Percentiles rank a stretch among this genome's conserved stretches.
Evolutionary conservation across 2,113 vertebrate genomes (phyloP).

Genomic region (Pelusios castaneus): DNA sequence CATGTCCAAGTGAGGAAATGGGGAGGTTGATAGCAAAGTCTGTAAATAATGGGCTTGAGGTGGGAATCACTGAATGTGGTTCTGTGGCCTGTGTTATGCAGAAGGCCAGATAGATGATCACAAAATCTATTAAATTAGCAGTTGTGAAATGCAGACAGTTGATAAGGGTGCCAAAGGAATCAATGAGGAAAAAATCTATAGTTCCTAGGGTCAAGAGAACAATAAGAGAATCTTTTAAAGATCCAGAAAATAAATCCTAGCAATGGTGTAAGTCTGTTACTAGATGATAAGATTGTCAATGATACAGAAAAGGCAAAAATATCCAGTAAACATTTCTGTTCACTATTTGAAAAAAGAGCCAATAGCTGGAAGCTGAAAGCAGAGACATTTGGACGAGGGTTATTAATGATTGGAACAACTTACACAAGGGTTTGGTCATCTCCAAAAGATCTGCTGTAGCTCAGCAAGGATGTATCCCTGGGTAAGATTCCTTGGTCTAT

Average conservation of each 20-base stretch:
- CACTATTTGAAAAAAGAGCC: background rate
- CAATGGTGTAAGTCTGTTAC: background rate
- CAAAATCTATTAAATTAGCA: rapidly evolving
- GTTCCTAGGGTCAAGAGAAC: background rate
- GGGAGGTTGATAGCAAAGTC: background rate
- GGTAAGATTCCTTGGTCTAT: background rate
- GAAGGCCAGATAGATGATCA: background rate
- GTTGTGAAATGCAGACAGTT: background rate
- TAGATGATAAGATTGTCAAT: background rate
- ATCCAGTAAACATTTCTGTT: background rate
- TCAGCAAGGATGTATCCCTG: background rate
- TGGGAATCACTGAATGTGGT: background rate
- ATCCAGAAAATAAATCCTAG: background rate
- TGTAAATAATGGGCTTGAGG: background rate
- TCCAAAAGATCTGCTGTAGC: background rate
- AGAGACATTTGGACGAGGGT: background rate
- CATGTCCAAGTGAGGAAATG: background rate
- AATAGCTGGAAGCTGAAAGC: background rate
- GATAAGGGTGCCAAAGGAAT: background rate
- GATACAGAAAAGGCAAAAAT: background rate
- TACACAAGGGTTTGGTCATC: background rate
- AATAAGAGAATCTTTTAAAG: background rate
- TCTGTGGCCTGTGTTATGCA: background rate
- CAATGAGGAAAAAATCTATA: background rate
- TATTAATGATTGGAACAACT: background rate